Percentiles rank a stretch among this genome's conserved stretches.
These are phyloP conservation scores for Darevskia mixta DNA, from an alignment of 2,797 vertebrate genomes.

Conservation along the genomic window DNA sequence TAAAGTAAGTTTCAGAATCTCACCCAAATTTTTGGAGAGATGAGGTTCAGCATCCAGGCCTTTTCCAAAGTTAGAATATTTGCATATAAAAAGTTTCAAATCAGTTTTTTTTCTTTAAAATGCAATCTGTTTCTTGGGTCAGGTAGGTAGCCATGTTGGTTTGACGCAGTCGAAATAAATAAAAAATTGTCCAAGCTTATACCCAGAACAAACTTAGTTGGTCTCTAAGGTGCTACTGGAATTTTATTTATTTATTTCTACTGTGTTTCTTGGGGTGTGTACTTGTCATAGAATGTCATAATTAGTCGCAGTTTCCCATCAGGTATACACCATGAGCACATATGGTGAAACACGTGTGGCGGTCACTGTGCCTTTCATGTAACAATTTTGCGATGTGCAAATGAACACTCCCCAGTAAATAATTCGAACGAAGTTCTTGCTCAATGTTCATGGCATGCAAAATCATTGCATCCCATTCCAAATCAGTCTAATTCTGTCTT, in stretches of 20 bases:
- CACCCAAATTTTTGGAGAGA: background rate
- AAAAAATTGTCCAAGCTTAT: background rate
- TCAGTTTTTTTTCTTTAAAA: background rate
- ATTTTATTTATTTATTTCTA: too few species aligned
- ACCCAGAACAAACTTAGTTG: too few species aligned
- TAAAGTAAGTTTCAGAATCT: background rate
- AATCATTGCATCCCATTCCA: background rate
- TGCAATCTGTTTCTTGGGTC: background rate
- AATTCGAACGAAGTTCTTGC: slow-evolving; percentile 17
- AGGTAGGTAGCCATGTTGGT: too few species aligned
- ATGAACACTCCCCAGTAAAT: background rate
- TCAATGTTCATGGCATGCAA: background rate
- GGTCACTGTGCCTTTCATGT: background rate
- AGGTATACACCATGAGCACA: background rate
- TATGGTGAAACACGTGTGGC: too few species aligned
- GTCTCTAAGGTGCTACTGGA: too few species aligned
- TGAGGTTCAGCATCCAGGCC: background rate
- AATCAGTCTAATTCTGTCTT: slow-evolving; percentile 26
- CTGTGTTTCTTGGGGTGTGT: background rate
- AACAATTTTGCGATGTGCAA: slow-evolving; percentile 30
- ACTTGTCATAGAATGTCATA: background rate
- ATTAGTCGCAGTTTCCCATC: background rate
- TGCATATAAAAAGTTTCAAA: background rate
- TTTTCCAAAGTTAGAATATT: background rate
- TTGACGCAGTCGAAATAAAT: too few species aligned